Base-by-base conservation (phyloP, 2,888 invertebrate species). In the Volucella zonaria region DNA sequence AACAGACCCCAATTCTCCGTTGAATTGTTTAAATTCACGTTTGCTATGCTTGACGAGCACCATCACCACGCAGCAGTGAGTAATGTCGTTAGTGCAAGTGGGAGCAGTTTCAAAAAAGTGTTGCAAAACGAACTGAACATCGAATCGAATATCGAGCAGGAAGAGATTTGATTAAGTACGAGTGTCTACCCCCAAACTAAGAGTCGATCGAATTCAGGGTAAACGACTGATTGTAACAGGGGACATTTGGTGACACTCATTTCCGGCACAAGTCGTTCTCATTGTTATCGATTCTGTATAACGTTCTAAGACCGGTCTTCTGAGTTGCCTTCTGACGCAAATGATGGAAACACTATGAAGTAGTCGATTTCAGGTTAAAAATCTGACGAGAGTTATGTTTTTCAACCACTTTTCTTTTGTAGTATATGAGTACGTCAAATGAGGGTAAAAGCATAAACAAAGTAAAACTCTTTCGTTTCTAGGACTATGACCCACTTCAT, bases 401-500 rank as follows among this genome's bases (percentile, higher is more conserved):
- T 31, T 6, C 31, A 31, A 31, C 31, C 6, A 31, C 31, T 6
- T 31, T 31, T 31, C 31, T 6, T 31, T 31, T 23, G 18, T 31
- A 31, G 6, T 6, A 31, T 23, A 31, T 31, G 31, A 31, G 31
- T 31, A 31, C 31, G 31, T 6, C 31, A 31, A 31, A 31, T 31
- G 31, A 6, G 31, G 31, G 31, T 31, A 15, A 66, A 54, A 14
- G 67, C 31, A 68, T 64, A 61, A 23, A 10, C 31, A 9, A 3
- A 11, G 43, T 12, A 59, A 38, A 18, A 51, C 52, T 31, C 31
- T 31, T 43, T 52, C 14, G 70, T 71, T 73, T 77, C 76, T 76
- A 81, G 71, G 71, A 77, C 77, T 82, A 61, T 82, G 82, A 82
- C 82, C 82, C 47, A 77, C 71, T 66, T 70, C 45, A 70, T 70